A percentile compares a stretch with the other conserved stretches of the same genome.
Evolutionary conservation across 2,113 vertebrate genomes (phyloP).

Genomic region (Litocranius walleri): DNA sequence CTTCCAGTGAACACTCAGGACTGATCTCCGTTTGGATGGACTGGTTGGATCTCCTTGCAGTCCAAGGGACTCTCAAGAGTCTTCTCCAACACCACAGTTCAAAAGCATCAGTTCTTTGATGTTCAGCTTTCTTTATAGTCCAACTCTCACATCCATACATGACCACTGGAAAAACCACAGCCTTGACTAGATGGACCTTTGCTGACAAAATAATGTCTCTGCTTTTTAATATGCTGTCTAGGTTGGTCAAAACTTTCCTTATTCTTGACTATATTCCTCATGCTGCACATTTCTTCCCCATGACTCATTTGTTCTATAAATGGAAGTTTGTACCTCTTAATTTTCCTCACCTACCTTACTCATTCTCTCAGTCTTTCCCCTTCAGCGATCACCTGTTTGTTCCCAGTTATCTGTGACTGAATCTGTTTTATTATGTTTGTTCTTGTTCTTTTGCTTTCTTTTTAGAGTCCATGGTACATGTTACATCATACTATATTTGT

Average conservation of each 20-base stretch:
- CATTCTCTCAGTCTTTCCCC: not conserved
- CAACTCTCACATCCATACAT: too few species aligned
- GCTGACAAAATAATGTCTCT: not conserved
- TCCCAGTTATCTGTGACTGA: not conserved
- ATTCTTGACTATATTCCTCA: not conserved
- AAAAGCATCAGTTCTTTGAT: too few species aligned
- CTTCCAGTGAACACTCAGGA: too few species aligned
- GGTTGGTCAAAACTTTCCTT: not conserved
- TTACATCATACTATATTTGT: not conserved
- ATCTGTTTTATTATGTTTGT: not conserved
- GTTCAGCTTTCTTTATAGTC: too few species aligned
- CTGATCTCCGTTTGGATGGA: too few species aligned
- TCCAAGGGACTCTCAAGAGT: too few species aligned
- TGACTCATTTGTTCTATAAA: not conserved
- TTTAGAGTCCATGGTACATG: not conserved
- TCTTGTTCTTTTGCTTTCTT: not conserved
- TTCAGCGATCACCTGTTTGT: not conserved
- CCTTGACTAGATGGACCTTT: not conserved
- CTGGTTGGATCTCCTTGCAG: too few species aligned
- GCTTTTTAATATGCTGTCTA: not conserved
- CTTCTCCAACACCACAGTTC: too few species aligned
- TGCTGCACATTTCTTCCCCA: not conserved
- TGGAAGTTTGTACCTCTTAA: not conserved
- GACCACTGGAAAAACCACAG: not conserved
- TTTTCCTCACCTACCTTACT: not conserved